phyloP scores from a whole-genome alignment of 2,888 invertebrate genomes.

The Macrosiphum euphorbiae region DNA sequence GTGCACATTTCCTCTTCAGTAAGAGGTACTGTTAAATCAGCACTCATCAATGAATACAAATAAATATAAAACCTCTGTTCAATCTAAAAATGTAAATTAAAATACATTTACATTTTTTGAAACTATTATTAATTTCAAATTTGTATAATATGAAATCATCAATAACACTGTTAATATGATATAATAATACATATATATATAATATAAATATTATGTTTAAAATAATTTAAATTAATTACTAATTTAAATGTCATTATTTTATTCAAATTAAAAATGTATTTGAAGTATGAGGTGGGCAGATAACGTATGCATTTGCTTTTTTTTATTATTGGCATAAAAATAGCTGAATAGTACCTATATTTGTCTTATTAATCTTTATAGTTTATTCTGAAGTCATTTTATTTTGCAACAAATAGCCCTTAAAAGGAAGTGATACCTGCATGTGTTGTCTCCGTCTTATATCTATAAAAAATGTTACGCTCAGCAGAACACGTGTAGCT shows the following conservation, averaged over 20 bases:
- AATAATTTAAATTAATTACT: too few species aligned
- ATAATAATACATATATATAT: too few species aligned
- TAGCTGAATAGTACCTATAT: not conserved
- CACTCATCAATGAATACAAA: slow-evolving; percentile 71
- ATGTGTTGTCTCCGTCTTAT: too few species aligned
- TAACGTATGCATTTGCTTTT: not conserved
- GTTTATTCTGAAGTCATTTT: not conserved
- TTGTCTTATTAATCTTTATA: not conserved
- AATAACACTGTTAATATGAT: not conserved
- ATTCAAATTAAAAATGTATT: not conserved
- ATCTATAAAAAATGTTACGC: too few species aligned
- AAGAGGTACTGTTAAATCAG: slow-evolving; percentile 69
- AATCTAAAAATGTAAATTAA: slow-evolving; percentile 68
- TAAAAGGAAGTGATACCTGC: too few species aligned
- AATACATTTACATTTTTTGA: not conserved
- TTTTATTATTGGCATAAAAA: not conserved
- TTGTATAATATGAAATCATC: not conserved
- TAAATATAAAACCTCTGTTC: slow-evolving; percentile 72
- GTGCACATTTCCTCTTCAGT: slow-evolving; percentile 70
- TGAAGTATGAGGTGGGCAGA: not conserved
- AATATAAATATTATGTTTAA: too few species aligned
- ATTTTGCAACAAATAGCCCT: not conserved
- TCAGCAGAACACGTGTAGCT: too few species aligned
- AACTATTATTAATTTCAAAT: not conserved
- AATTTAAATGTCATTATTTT: not conserved